Base-by-base conservation (phyloP, 37 sponge, comb jelly and placozoan genomes). In the Cladorhizidae sp. region DNA sequence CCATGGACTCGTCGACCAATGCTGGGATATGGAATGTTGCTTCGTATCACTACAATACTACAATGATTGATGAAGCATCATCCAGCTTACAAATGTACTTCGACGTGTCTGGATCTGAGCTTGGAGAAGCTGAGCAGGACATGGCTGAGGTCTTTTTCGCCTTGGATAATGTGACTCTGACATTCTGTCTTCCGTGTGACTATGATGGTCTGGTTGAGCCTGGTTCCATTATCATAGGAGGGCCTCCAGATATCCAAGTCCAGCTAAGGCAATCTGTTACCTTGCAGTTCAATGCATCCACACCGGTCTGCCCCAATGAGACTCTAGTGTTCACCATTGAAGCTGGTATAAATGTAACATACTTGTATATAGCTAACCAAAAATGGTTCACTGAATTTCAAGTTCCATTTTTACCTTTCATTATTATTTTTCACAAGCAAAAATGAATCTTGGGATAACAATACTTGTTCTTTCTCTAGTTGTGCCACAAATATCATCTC, bases 101-200 rank as follows among this genome's bases (percentile, higher is more conserved):
- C 17, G 43, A 62, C 28, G 49, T 63, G 23, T 64, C 67, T 29
- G 31, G 33, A 1, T n/a, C 45, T 52, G 78, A 82, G 11, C 41
- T 82, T 2, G 78, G 82, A 58, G 83, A 76, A 58, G 82, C 77
- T n/a, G 83, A 82, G 52, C 26, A n/a, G 1, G 62, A 38, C 14
- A 31, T 15, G 21, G 26, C 0, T 18, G 73, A 73, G 1, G 21
- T 78, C 0, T 69, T 76, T 57, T n/a, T 81, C 5, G 89, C 67
- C 1, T 9, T 89, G 23, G 89, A 83, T 74, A 59, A 83, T 35
- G 40, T 89, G 29, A 73, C 43, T 11, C 38, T 89, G 49, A 83
- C 83, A 31, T 89, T 75, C 40, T 74, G 77, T 62, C 74, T 89
- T 20, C 84, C 89, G 0, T 89, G 89, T 83, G 69, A 89, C 79